Evolutionary conservation across 23 tunicate species (phyloP).

Genomic region (Halocynthia roretzi): DNA sequence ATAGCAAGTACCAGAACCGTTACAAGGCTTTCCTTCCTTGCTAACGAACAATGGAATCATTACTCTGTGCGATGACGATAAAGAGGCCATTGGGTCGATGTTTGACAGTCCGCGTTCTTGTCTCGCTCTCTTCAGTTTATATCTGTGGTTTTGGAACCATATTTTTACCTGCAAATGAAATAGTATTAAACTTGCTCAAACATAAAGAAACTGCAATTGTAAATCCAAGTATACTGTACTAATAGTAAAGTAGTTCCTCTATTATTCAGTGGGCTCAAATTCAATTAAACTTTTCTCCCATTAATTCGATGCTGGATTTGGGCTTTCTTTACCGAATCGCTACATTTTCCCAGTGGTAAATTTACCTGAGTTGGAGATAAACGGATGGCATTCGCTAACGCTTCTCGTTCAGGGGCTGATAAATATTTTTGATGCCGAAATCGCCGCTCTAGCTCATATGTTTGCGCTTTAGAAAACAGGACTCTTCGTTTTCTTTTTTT

Average conservation of each 20-base stretch:
- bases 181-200: neutral
- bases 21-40: slow-evolving; percentile 62
- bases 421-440: slow-evolving; percentile 81
- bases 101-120: slow-evolving; percentile 52
- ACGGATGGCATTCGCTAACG: slow-evolving; percentile 69
- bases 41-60: slow-evolving; percentile 51
- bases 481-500: slow-evolving; percentile 75
- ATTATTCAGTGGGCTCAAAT: too few relatives aligned
- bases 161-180: slow-evolving; percentile 62
- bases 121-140: slow-evolving; percentile 71
- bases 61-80: slow-evolving; percentile 50
- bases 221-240: too few relatives aligned
- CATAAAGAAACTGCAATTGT: neutral
- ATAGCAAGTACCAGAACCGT: slow-evolving; percentile 16
- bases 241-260: too few relatives aligned
- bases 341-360: too few relatives aligned
- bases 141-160: slow-evolving; percentile 95
- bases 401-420: slow-evolving; percentile 86
- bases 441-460: slow-evolving; percentile 73
- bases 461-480: slow-evolving; percentile 72
- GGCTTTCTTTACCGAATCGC: too few relatives aligned
- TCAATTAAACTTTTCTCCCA: too few relatives aligned
- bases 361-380: slow-evolving; percentile 78
- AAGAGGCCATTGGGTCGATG: slow-evolving; percentile 33
- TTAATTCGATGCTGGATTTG: too few relatives aligned